Evolutionary conservation across 2,888 invertebrate genomes (phyloP).

Genomic region (Saturnia pavonia): DNA sequence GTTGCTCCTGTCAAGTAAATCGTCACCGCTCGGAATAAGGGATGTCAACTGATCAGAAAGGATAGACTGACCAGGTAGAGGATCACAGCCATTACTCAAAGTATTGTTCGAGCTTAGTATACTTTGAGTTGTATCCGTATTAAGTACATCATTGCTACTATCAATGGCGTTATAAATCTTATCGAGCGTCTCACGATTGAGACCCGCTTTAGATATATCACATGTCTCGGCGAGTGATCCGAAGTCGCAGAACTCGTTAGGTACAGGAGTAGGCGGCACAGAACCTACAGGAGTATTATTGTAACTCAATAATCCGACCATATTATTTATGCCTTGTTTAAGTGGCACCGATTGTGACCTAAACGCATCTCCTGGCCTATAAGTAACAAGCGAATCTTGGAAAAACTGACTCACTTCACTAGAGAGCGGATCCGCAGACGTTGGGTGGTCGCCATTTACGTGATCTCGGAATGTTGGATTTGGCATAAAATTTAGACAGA

Average conservation of each 20-base stretch:
- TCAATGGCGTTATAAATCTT: constrained; percentile 85
- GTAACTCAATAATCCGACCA: constrained; percentile 66
- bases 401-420: constrained; percentile 85
- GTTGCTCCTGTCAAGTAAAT: constrained; percentile 55
- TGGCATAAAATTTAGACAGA: constrained; percentile 70
- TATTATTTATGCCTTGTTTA: constrained; percentile 79
- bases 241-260: constrained; percentile 88
- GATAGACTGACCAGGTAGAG: constrained; percentile 63
- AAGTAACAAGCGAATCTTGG: constrained; percentile 70
- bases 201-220: constrained; percentile 73
- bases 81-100: constrained; percentile 67
- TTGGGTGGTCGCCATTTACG: constrained; percentile 69
- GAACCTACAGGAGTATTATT: constrained; percentile 83
- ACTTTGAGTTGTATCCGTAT: constrained; percentile 50
- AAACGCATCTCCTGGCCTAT: constrained; percentile 70
- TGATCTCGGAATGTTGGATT: constrained; percentile 70
- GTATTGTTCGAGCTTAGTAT: constrained; percentile 58
- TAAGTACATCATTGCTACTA: constrained; percentile 74
- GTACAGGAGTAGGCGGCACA: constrained; percentile 85
- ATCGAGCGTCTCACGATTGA: constrained; percentile 83
- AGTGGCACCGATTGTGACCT: constrained; percentile 92
- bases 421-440: constrained; percentile 76
- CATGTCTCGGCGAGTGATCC: constrained; percentile 83
- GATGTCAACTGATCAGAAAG: constrained; percentile 65
- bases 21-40: constrained; percentile 66